phyloP scores from a whole-genome alignment of 2,113 vertebrate species.

The Tor tambroides region DNA sequence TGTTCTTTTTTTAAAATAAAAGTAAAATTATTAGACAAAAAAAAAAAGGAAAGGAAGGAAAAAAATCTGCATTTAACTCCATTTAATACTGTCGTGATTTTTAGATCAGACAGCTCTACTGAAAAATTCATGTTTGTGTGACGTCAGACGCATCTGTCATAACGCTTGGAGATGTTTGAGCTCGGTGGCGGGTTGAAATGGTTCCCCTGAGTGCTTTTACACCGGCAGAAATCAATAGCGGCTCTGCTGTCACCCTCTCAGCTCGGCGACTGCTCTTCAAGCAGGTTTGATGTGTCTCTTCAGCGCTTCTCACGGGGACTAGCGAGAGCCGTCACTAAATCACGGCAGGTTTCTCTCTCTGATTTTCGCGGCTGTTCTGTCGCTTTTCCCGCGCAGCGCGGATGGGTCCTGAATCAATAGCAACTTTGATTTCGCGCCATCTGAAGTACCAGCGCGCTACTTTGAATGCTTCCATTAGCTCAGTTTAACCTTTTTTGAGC shows the following conservation, averaged over 20 bases:
- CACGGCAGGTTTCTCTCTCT: conserved; percentile 26
- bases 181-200: conserved; percentile 37
- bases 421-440: conserved; percentile 39
- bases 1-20: too few species aligned
- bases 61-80: not conserved
- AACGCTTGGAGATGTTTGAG: conserved; percentile 44
- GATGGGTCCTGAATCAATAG: conserved; percentile 20
- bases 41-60: too few species aligned
- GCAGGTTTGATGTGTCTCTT: conserved; percentile 24
- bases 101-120: conserved; percentile 26
- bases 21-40: too few species aligned
- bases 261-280: conserved; percentile 6
- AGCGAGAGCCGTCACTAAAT: conserved; percentile 14
- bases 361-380: conserved; percentile 35
- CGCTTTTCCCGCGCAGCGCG: conserved; percentile 27
- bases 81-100: not conserved
- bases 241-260: conserved; percentile 49
- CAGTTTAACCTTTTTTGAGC: conserved; percentile 10
- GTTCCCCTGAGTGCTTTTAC: conserved; percentile 54
- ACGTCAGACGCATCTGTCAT: conserved; percentile 49
- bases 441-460: not conserved
- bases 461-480: conserved; percentile 22
- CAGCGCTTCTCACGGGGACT: conserved; percentile 25
- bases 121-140: conserved; percentile 37
- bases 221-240: conserved; percentile 46